Percentiles rank a stretch among this genome's conserved stretches.
Conservation (phyloP, 2,797 vertebrate genomes). For the Harpagifer antarcticus region DNA sequence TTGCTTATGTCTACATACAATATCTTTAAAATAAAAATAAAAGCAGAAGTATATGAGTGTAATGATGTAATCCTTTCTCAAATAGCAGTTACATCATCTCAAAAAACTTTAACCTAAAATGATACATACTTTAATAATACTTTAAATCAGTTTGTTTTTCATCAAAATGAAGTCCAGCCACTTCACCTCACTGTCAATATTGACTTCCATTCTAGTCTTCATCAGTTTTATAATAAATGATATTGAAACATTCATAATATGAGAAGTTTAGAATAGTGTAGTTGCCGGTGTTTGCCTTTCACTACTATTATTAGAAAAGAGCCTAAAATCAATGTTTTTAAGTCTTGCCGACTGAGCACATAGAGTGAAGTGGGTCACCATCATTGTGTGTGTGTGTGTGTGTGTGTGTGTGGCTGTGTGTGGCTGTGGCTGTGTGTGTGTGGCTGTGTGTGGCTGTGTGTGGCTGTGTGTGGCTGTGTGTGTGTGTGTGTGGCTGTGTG, state of each 20-base stretch:
- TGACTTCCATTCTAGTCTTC: neutral
- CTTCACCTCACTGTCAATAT: neutral
- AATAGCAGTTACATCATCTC: neutral
- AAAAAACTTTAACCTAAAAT: neutral
- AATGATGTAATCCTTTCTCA: neutral
- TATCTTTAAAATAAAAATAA: neutral
- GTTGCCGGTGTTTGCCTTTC: constrained; percentile 1
- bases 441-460: constrained; percentile 3
- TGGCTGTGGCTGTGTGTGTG: constrained; percentile 23
- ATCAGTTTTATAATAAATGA: neutral
- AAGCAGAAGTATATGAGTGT: neutral
- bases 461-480: constrained; percentile 35
- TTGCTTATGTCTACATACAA: neutral
- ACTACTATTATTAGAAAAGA: constrained; percentile 23
- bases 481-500: constrained; percentile 31
- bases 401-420: neutral
- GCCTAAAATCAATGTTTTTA: constrained; percentile 32
- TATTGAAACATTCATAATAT: neutral
- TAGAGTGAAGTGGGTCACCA: constrained; percentile 69
- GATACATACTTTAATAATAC: neutral
- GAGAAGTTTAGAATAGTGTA: neutral
- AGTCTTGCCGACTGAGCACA: constrained; percentile 50
- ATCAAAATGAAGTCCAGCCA: neutral
- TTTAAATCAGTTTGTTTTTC: neutral
- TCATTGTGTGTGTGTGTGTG: constrained; percentile 15